phyloP scores from a whole-genome alignment of 2,888 invertebrate genomes.

The Ornithoptera alexandrae region DNA sequence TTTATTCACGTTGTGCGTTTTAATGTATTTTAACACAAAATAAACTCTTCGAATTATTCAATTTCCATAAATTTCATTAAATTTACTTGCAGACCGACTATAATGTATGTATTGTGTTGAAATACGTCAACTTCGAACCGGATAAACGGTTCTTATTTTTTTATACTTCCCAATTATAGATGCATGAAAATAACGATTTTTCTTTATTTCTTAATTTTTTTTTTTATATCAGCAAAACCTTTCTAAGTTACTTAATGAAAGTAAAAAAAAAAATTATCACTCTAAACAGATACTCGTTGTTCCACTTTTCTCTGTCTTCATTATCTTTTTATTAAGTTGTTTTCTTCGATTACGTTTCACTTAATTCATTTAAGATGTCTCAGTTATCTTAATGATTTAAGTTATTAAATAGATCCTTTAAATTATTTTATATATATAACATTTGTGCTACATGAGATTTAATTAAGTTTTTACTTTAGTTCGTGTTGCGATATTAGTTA shows the following conservation, averaged over 20 bases:
- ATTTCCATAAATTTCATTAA: not conserved
- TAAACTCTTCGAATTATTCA: not conserved
- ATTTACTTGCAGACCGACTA: not conserved
- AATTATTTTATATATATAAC: too few species aligned
- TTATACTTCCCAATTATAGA: not conserved
- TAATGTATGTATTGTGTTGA: not conserved
- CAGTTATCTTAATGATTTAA: too few species aligned
- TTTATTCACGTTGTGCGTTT: not conserved
- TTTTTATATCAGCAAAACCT: too few species aligned
- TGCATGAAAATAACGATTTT: not conserved
- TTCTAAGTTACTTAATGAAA: too few species aligned
- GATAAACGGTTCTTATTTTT: not conserved
- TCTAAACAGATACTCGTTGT: too few species aligned
- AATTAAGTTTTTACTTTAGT: not conserved
- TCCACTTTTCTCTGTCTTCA: too few species aligned
- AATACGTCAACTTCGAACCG: not conserved
- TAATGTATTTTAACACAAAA: conserved; percentile 1
- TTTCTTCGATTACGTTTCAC: too few species aligned
- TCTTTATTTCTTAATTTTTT: not conserved
- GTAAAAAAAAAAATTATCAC: too few species aligned
- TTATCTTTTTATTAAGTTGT: too few species aligned
- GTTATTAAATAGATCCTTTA: too few species aligned
- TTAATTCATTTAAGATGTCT: too few species aligned
- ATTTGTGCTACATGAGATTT: too few species aligned
- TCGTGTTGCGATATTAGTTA: not conserved